These are phyloP conservation scores for Callosobruchus maculatus DNA, from an alignment of 2,888 invertebrate genomes.

Conservation along the genomic window DNA sequence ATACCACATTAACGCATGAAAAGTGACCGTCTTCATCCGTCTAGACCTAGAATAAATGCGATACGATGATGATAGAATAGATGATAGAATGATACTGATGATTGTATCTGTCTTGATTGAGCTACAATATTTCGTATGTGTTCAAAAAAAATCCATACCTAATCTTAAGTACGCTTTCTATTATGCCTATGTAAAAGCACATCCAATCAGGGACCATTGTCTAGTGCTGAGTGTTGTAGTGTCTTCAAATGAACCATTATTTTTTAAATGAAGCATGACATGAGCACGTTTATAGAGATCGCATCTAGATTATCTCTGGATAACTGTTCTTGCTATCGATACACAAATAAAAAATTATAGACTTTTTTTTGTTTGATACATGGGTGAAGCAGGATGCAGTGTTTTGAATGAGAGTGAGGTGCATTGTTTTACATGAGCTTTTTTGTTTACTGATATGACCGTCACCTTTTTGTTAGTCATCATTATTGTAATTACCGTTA, in stretches of 20 bases:
- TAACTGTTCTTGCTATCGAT: background rate
- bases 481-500: background rate
- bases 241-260: background rate
- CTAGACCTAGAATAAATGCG: too few relatives aligned
- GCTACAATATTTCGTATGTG: background rate
- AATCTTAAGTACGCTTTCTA: background rate
- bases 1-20: too few relatives aligned
- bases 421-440: background rate
- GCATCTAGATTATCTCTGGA: background rate
- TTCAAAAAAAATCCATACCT: background rate
- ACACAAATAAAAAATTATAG: background rate
- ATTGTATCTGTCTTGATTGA: background rate
- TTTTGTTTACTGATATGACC: background rate
- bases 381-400: background rate
- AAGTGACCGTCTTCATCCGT: too few relatives aligned
- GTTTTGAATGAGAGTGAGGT: background rate
- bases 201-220: background rate
- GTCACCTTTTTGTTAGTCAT: background rate
- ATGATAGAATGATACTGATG: too few relatives aligned
- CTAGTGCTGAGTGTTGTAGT: background rate
- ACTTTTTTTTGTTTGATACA: background rate
- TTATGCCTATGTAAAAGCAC: background rate
- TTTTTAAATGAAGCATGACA: background rate
- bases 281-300: background rate
- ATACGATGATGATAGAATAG: too few relatives aligned